Evolutionary conservation across 2,113 vertebrate species (phyloP), one percentile per base, ranked within the genome.

Genomic region (Tupaia chinensis): DNA sequence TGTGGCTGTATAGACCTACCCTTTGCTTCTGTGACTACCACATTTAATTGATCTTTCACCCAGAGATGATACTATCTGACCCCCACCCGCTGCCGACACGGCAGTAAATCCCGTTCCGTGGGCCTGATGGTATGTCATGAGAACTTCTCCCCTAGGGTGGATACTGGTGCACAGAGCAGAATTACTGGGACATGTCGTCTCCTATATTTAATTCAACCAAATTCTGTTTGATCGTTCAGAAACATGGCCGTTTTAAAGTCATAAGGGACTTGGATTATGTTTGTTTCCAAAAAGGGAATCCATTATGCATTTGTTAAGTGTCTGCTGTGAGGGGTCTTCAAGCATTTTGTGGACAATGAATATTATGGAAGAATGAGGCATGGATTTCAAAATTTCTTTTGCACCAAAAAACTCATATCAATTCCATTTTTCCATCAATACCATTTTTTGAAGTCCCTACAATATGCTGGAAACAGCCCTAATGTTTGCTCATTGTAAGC

Each of bases 1-100:
- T 1, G 9, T 27, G 79, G 44, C 78, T 0, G 4, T 5, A 4
- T 3, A 2, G 0, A 1, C 53, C 60, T 74, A 1, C 19, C 0
- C 68, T 70, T 87, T 0, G 78, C 91, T 56, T 56, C 79, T 23
- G 23, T 44, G 6, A 65, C 54, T 29, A 8, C 70, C 74, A 69
- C 34, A 7, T 9, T 14, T 58, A 60, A 20, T 66, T 44, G 12
- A 9, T 27, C 77, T 44, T 17, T n/a, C 2, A 32, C 66, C 32
- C 3, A 5, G 56, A 27, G 23, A 2, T 9, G 70, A 70, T 56
- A 7, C 29, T 17, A 19, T 0, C 22, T 58, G 66, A 25, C 78
- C n/a, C 9, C 34, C n/a, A 6, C 27, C 27, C 44, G 32, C 66
- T 1, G 63, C 9, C 19, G 15, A 0, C 2, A 7, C n/a, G 1